Evolutionary conservation across 1,140 invertebrate species (phyloP), one percentile per base, ranked within the genome.

Genomic region (Eubasilissa regina): DNA sequence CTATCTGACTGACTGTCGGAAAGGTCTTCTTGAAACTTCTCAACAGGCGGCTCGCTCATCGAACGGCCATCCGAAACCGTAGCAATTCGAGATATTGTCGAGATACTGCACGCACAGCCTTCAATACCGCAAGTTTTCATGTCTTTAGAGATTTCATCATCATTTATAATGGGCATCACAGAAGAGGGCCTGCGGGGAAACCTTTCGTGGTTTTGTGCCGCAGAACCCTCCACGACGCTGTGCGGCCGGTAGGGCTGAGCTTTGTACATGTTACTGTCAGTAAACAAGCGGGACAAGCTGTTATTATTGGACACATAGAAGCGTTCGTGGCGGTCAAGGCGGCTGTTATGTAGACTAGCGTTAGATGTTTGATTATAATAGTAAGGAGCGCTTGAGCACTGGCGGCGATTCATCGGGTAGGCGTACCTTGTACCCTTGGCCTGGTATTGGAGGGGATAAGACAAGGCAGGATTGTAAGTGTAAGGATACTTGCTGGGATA

Each of bases 381-480:
- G 66, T 82, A 78, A 11, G 76, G 75, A 17, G 72, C 58, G 60
- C 55, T 66, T 25, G 64, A 70, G 51, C 56, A 43, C 17, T 72
- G 60, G 13, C 81, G 70, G 47, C 60, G 76, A 68, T 75, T 75
- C 44, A 83, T 17, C 15, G 62, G 77, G 51, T 68, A 75, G 55
- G 56, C 43, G 64, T 83, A 80, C 47, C 68, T 75, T 48, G 17
- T n/a, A 60, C 51, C 72, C 17, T 21, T 13, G 15, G 55, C 4
- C 81, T 66, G 78, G 83, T 83, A 62, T 78, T 89, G 72, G 87
- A 84, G 15, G 87, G 87, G 80, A 87, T 88, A 77, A 87, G 81
- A 89, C 15, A 89, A 83, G 62, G 81, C 75, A 87, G 89, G 83
- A 83, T 88, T 84, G 84, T 87, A 84, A 75, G 87, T 87, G 84